Conservation (phyloP, 35 echinoderm and acorn worm genomes). For the Apostichopus japonicus region DNA sequence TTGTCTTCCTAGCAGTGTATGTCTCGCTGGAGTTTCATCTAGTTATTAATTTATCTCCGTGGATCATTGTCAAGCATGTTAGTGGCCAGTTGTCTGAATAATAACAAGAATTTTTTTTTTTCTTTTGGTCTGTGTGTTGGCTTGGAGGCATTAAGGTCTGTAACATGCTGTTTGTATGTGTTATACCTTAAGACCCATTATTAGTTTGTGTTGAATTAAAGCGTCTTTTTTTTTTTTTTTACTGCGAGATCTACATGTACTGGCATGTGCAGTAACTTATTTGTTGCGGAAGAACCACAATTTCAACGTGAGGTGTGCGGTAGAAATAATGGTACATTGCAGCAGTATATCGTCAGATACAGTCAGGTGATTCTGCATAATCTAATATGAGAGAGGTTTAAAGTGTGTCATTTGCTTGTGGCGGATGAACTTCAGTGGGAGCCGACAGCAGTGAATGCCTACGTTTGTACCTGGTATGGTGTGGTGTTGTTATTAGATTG, state of each 20-base stretch:
- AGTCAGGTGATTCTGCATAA: neutral
- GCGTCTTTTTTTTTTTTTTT: neutral
- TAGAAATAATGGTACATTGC: no score
- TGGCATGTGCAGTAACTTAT: no score
- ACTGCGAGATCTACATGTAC: neutral
- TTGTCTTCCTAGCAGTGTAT: neutral
- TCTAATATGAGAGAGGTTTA: neutral
- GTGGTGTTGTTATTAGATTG: neutral
- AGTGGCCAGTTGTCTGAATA: neutral
- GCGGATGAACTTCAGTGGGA: neutral
- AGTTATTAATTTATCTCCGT: neutral
- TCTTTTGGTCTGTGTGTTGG: neutral
- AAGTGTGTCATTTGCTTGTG: constrained; percentile 16
- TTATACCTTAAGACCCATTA: neutral
- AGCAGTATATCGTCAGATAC: no score
- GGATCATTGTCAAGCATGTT: neutral
- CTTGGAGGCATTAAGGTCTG: neutral
- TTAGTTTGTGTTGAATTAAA: neutral
- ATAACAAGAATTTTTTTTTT: neutral
- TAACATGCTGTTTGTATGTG: neutral
- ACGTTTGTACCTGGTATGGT: neutral
- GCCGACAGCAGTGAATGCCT: neutral
- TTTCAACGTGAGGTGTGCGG: no score
- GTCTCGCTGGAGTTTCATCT: neutral
- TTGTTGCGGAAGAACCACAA: no score